Conservation (phyloP, 2,113 vertebrate species). For the Nycticryphes semicollaris region DNA sequence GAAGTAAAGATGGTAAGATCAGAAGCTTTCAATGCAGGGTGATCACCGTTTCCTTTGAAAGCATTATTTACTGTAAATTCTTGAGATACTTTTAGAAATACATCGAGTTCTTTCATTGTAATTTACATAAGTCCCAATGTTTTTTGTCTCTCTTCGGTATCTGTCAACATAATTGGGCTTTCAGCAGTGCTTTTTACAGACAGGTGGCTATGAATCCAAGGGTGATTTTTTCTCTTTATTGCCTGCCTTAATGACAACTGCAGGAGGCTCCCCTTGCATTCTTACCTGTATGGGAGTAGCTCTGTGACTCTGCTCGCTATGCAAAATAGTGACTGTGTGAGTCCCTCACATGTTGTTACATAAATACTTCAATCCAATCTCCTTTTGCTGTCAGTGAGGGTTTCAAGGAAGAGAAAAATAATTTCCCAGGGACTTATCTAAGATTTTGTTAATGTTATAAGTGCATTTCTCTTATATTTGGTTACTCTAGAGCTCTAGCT, state of each 20-base stretch:
- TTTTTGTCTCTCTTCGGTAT: not conserved
- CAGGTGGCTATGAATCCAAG: not conserved
- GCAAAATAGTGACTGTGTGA: not conserved
- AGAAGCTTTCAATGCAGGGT: constrained; percentile 40
- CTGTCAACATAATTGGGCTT: not conserved
- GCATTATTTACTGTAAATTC: constrained; percentile 53
- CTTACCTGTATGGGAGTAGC: not conserved
- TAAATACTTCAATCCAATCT: not conserved
- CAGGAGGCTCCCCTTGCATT: not conserved
- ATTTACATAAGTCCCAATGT: constrained; percentile 27
- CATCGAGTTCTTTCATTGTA: not conserved
- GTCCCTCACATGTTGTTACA: not conserved
- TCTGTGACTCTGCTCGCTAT: not conserved
- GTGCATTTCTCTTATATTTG: not conserved
- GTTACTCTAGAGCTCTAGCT: not conserved
- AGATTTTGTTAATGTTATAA: not conserved
- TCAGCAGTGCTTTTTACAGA: constrained; percentile 14
- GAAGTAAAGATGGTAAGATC: constrained; percentile 49
- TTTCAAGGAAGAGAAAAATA: not conserved
- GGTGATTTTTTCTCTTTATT: not conserved
- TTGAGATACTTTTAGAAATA: constrained; percentile 2
- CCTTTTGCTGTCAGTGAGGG: not conserved
- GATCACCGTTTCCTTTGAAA: constrained; percentile 54
- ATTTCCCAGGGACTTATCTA: not conserved
- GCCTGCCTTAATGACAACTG: not conserved